phyloP scores from a whole-genome alignment of 2,113 vertebrate genomes.

The Seriola aureovittata region DNA sequence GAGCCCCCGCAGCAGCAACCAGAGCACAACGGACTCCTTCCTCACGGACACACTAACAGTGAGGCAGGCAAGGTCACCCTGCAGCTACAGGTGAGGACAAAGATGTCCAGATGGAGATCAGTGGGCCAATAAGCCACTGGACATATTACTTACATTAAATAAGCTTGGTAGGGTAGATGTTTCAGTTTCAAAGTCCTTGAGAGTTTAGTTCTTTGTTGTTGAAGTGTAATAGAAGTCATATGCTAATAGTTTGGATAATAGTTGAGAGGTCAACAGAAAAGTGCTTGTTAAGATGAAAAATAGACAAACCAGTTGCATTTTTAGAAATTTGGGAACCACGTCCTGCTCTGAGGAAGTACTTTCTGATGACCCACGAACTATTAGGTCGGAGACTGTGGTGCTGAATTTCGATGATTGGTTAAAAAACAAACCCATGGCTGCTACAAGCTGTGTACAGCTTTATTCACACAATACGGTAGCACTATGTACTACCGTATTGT shows the following conservation, averaged over 20 bases:
- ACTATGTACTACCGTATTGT: no score
- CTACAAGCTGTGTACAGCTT: not conserved
- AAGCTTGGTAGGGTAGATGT: not conserved
- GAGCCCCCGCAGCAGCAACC: conserved; percentile 55
- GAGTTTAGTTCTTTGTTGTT: not conserved
- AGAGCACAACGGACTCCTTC: conserved; percentile 77
- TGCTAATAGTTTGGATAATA: not conserved
- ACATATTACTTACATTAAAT: not conserved
- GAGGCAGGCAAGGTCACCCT: conserved; percentile 84
- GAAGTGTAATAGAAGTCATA: not conserved
- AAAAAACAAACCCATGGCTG: not conserved
- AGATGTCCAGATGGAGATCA: not conserved
- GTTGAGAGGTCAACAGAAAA: not conserved
- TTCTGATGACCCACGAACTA: not conserved
- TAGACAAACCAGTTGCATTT: no score
- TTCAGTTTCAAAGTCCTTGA: not conserved
- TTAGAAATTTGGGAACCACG: no score
- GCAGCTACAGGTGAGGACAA: conserved; percentile 84
- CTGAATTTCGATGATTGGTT: not conserved
- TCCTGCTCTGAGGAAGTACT: not conserved
- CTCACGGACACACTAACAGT: conserved; percentile 74
- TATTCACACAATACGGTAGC: no score
- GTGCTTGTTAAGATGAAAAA: not conserved
- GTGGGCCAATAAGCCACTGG: not conserved
- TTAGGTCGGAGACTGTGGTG: not conserved